Percentiles rank a stretch among this genome's conserved stretches.
Evolutionary conservation across 2,113 vertebrate genomes (phyloP).

Genomic region (Phaethornis superciliosus): DNA sequence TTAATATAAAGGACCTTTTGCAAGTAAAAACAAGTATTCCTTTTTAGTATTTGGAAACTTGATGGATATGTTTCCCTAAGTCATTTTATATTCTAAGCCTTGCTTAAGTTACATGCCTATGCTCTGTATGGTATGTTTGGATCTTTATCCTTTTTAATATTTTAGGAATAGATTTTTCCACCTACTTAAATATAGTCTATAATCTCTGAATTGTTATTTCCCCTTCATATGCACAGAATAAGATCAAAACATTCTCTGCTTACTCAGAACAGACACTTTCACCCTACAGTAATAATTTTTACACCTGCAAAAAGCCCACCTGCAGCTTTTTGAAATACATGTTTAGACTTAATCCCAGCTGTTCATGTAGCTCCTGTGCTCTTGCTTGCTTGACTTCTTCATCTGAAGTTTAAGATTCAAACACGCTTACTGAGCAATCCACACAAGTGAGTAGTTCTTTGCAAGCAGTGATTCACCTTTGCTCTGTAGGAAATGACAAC

Average conservation of each 20-base stretch:
- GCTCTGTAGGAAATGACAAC: not conserved
- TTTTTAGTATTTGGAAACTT: not conserved
- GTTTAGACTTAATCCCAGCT: slow-evolving; percentile 3
- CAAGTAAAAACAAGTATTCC: not conserved
- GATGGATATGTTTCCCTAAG: not conserved
- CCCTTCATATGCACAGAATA: not conserved
- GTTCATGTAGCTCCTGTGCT: not conserved
- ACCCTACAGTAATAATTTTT: slow-evolving; percentile 12
- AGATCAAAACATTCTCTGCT: not conserved
- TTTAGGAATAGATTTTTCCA: not conserved
- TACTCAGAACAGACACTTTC: slow-evolving; percentile 6
- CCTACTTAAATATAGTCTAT: not conserved
- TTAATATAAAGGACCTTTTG: not conserved
- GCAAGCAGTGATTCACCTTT: not conserved
- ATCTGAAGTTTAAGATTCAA: not conserved
- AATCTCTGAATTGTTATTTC: not conserved
- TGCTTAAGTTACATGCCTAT: not conserved
- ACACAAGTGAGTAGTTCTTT: not conserved
- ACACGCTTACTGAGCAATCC: not conserved
- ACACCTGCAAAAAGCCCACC: not conserved
- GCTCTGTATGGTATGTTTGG: not conserved
- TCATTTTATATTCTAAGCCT: not conserved
- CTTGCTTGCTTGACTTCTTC: slow-evolving; percentile 12
- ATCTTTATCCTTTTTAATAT: not conserved
- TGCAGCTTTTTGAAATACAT: slow-evolving; percentile 4